Conservation (phyloP, 2,797 vertebrate genomes). For the Darevskia nairensis region DNA sequence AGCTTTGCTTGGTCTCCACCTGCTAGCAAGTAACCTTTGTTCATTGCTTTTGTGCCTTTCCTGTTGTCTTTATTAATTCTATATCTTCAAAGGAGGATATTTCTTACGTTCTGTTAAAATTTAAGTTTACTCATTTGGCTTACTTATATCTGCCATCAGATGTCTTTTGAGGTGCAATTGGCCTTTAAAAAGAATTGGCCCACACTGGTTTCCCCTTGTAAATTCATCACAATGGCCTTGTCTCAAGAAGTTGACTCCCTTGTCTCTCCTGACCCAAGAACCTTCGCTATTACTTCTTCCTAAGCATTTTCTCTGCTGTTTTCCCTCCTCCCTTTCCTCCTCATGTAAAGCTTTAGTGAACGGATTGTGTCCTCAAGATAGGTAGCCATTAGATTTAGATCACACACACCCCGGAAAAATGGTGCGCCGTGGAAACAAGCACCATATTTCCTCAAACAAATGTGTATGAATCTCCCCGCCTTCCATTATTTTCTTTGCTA, state of each 20-base stretch:
- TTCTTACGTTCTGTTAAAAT: neutral
- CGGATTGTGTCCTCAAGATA: neutral
- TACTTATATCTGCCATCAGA: neutral
- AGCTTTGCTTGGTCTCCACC: constrained; percentile 32
- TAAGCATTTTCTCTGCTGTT: neutral
- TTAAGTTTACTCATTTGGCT: neutral
- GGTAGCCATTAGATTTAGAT: neutral
- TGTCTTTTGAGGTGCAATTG: neutral
- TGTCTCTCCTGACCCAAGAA: neutral
- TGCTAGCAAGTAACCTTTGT: constrained; percentile 30
- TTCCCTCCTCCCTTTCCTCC: neutral
- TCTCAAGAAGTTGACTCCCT: neutral
- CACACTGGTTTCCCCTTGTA: neutral
- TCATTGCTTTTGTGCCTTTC: neutral
- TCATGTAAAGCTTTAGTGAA: neutral
- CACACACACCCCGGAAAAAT: no score
- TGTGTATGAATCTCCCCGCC: neutral
- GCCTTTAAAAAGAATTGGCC: neutral
- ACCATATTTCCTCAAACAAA: neutral
- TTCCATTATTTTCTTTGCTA: neutral
- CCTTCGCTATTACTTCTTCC: neutral
- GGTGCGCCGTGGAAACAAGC: no score
- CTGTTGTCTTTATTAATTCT: neutral
- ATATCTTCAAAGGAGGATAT: constrained; percentile 15
- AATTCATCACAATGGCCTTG: neutral